Conservation (phyloP, 2,888 invertebrate species). For the Carcina quercana region DNA sequence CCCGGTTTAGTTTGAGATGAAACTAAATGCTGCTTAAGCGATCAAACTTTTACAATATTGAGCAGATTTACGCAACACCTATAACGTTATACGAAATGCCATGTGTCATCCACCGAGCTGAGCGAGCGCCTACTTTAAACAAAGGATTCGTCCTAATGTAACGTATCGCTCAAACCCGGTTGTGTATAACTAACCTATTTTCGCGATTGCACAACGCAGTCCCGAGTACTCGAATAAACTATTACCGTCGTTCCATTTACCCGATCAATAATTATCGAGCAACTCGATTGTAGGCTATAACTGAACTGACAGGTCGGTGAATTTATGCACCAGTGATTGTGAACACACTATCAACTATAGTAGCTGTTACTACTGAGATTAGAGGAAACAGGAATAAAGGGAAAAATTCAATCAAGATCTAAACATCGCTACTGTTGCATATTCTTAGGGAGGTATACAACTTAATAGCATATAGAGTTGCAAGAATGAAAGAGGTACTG, state of each 20-base stretch:
- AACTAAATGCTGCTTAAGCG: no score
- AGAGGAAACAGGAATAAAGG: no score
- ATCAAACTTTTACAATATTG: no score
- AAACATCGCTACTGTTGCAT: no score
- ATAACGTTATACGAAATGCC: conserved; percentile 12
- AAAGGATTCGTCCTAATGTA: conserved; percentile 25
- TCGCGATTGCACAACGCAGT: conserved; percentile 46
- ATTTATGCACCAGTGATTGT: conserved; percentile 8
- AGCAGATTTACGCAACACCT: no score
- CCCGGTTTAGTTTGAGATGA: no score
- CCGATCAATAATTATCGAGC: conserved; percentile 36
- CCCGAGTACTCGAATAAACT: conserved; percentile 36
- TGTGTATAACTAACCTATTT: conserved; percentile 50
- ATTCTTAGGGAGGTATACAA: no score
- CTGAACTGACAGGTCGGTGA: conserved; percentile 8
- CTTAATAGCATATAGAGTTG: no score
- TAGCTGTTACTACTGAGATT: no score
- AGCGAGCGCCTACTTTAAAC: conserved; percentile 22
- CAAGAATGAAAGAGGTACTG: no score
- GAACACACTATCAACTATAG: conserved; percentile 1
- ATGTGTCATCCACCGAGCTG: conserved; percentile 15
- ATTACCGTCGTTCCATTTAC: conserved; percentile 37
- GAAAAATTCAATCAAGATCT: no score
- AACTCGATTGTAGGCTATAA: conserved; percentile 16
- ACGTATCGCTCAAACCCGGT: conserved; percentile 35